These are phyloP conservation scores for Cryptoprocta ferox DNA, from an alignment of 2,797 vertebrate species.

Conservation along the genomic window DNA sequence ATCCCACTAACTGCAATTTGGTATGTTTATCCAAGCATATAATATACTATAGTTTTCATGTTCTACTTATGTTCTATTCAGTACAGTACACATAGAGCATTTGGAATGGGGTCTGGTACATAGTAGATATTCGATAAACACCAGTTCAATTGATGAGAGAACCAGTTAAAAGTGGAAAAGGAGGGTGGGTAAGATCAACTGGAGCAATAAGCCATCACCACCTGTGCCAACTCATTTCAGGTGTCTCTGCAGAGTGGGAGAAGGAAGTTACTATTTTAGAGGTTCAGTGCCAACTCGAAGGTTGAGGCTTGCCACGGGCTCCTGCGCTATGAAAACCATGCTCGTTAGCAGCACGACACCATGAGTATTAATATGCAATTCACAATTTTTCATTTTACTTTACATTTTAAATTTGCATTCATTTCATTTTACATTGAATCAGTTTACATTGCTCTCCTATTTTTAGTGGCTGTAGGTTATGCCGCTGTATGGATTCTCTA, in stretches of 20 bases:
- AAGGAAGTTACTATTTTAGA: not conserved
- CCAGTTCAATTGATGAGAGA: not conserved
- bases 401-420: not conserved
- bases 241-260: not conserved
- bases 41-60: not conserved
- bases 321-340: not conserved
- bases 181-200: not conserved
- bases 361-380: not conserved
- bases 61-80: not conserved
- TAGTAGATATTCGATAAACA: not conserved
- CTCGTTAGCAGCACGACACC: not conserved
- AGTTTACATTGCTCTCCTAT: not conserved
- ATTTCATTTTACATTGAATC: not conserved
- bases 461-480: not conserved
- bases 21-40: not conserved
- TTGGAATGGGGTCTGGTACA: not conserved
- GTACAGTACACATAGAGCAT: not conserved
- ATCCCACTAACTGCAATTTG: not conserved
- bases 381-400: not conserved
- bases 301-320: not conserved
- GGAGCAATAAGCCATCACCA: not conserved
- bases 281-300: not conserved
- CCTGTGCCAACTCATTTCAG: not conserved
- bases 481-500: not conserved
- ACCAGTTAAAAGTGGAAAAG: not conserved